These are phyloP conservation scores for Lepus timidus DNA, from an alignment of 2,113 vertebrate genomes.

Conservation along the genomic window DNA sequence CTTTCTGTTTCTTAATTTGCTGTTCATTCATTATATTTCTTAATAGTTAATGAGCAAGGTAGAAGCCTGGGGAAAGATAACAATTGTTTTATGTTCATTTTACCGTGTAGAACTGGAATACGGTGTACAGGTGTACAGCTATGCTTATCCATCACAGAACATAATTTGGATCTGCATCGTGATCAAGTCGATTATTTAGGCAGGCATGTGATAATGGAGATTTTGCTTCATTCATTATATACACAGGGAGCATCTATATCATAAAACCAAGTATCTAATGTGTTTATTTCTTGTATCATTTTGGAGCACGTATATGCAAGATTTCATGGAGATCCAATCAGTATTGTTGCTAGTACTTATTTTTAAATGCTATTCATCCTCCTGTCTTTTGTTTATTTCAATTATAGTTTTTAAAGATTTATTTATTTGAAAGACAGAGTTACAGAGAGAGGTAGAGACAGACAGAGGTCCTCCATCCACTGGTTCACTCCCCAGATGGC, in stretches of 20 bases:
- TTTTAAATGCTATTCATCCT: neutral
- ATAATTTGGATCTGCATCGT: constrained; percentile 3
- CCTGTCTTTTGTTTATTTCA: neutral
- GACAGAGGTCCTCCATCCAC: too few species aligned
- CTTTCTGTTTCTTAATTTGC: constrained; percentile 22
- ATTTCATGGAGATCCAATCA: neutral
- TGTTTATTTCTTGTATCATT: neutral
- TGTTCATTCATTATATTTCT: constrained; percentile 12
- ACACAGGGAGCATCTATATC: neutral
- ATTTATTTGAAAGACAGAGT: too few species aligned
- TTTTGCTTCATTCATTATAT: constrained; percentile 36
- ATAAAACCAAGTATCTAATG: constrained; percentile 24
- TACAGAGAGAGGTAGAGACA: too few species aligned
- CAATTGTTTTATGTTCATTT: neutral
- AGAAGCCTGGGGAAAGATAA: neutral
- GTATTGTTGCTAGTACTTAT: neutral
- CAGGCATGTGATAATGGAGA: neutral
- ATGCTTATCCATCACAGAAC: constrained; percentile 33
- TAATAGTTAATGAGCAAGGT: neutral
- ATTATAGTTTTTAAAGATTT: too few species aligned
- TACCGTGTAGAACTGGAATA: neutral
- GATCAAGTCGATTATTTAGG: constrained; percentile 6
- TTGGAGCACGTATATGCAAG: neutral
- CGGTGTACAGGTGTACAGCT: neutral
- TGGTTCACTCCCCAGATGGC: too few species aligned